phyloP scores from a whole-genome alignment of 2,888 invertebrate species.

The Drosophila prolongata region DNA sequence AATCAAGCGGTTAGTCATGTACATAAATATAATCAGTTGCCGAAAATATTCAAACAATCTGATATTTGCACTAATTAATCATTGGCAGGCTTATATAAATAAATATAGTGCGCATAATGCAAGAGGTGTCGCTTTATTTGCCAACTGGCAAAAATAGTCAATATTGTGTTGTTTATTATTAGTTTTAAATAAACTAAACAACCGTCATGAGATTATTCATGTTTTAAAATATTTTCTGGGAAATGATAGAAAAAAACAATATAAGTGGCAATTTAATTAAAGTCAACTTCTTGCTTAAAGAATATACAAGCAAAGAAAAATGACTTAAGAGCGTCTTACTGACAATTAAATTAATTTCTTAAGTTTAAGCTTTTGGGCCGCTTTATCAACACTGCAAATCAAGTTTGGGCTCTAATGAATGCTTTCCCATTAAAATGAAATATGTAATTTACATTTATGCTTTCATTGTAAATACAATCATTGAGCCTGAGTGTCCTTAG shows the following conservation, averaged over 20 bases:
- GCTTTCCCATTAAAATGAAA: neutral
- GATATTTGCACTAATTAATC: neutral
- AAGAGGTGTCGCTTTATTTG: too few relatives aligned
- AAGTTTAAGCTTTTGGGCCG: neutral
- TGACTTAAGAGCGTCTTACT: too few relatives aligned
- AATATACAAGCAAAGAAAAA: too few relatives aligned
- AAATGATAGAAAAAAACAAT: too few relatives aligned
- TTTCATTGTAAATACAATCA: slow-evolving; percentile 7
- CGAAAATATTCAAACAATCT: neutral
- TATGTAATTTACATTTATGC: neutral
- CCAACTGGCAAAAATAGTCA: too few relatives aligned
- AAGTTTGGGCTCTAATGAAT: neutral
- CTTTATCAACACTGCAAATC: slow-evolving; percentile 3
- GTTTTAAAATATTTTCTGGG: too few relatives aligned
- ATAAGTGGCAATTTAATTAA: too few relatives aligned
- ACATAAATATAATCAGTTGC: neutral
- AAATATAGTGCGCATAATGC: too few relatives aligned
- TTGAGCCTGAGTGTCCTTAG: neutral
- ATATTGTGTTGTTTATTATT: too few relatives aligned
- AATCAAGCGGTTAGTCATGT: neutral
- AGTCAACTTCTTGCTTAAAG: too few relatives aligned
- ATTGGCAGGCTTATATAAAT: neutral
- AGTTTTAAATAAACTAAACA: too few relatives aligned
- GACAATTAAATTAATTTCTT: neutral
- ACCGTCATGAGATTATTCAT: too few relatives aligned